Evolutionary conservation across 2,797 vertebrate genomes (phyloP), one percentile per base, ranked within the genome.

Genomic region (Poeciliopsis turneri): DNA sequence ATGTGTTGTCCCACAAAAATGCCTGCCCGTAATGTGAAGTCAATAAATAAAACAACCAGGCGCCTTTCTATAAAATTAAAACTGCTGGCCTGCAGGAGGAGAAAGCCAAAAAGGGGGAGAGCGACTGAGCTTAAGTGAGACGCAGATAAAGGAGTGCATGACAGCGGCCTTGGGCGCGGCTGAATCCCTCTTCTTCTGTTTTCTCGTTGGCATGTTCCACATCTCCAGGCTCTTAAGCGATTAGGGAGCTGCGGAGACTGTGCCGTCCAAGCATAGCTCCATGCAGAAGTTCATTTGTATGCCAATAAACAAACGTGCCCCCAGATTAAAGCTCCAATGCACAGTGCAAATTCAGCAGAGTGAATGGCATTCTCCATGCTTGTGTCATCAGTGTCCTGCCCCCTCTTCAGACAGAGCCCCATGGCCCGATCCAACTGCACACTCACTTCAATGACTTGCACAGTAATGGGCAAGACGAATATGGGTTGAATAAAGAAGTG

Each of bases 231-330:
- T 92, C 93, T 93, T 90, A 93, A 90, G 92, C 82, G 90, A 94
- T 94, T 93, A 94, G 90, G 86, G 89, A 90, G 88, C 89, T 88
- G 90, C 90, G 82, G 90, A 87, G 90, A 92, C 88, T 90, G 86
- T 77, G 77, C 84, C 80, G 86, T 93, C 93, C 92, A 89, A 92
- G 89, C 92, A 90, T 87, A 89, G 93, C 93, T 89, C 87, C 87
- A 85, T 90, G 88, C 92, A 93, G 91, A 95, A 94, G 94, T 94
- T 93, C 92, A 93, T 94, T 94, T 92, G 90, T 91, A 92, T 92
- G 94, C 92, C 93, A 94, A 95, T 94, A 95, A 95, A 94, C 94
- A 94, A 94, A 95, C 88, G 88, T 89, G 93, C 88, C 91, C 84
- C 79, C 83, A 90, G 93, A 95, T 94, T 94, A 95, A 94, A 94